Percentiles rank a stretch among this genome's conserved stretches.
phyloP scores from a whole-genome alignment of 2,797 vertebrate species.

The Cryptoblepharus egeriae region DNA sequence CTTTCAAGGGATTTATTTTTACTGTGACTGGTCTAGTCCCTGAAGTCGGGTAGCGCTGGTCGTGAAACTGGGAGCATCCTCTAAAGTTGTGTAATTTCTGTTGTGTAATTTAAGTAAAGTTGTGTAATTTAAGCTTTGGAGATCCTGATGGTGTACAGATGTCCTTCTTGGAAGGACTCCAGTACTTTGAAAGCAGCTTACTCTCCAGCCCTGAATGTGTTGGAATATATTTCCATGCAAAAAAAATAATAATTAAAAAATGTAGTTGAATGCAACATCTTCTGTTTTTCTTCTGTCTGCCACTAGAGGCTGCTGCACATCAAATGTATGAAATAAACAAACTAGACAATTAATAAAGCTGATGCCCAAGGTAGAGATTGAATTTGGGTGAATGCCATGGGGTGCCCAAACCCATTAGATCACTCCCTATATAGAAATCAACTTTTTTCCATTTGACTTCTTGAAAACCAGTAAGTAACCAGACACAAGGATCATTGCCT shows the following conservation, averaged over 20 bases:
- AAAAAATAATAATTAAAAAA: neutral
- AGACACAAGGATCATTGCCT: neutral
- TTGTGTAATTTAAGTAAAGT: no score
- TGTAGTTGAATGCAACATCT: neutral
- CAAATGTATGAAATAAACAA: conserved; percentile 43
- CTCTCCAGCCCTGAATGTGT: neutral
- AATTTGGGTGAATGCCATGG: no score
- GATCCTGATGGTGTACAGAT: neutral
- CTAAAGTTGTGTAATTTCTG: no score
- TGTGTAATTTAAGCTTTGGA: no score
- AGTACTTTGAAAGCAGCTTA: neutral
- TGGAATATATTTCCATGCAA: neutral
- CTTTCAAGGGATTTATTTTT: neutral
- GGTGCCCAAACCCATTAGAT: neutral
- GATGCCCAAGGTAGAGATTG: no score
- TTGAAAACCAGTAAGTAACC: neutral
- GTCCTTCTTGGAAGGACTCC: neutral
- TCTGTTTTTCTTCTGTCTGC: conserved; percentile 5
- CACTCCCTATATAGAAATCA: neutral
- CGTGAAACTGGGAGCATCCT: neutral
- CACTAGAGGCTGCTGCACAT: conserved; percentile 70
- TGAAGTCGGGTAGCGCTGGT: neutral
- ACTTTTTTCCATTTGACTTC: neutral
- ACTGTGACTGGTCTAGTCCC: neutral
- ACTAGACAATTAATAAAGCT: neutral